phyloP scores from a whole-genome alignment of 2,113 vertebrate species.

The Prionailurus viverrinus region DNA sequence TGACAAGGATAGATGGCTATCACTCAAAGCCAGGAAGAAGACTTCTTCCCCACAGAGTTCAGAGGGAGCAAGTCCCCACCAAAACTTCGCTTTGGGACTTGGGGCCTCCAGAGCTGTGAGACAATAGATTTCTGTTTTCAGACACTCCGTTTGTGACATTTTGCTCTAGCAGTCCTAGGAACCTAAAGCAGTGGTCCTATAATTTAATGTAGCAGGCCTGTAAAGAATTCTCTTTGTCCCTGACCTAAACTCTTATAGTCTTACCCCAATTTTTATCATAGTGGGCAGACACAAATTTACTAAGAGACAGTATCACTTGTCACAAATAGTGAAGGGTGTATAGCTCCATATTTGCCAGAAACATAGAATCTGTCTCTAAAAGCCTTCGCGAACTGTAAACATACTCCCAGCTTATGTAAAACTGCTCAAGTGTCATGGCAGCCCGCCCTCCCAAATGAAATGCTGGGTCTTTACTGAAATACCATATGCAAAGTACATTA shows the following conservation, averaged over 20 bases:
- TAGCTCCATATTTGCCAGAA: constrained; percentile 76
- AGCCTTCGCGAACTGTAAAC: constrained; percentile 81
- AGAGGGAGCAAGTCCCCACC: not conserved
- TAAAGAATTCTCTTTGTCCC: constrained; percentile 74
- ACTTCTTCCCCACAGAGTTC: no score
- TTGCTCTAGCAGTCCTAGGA: not conserved
- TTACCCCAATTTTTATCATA: not conserved
- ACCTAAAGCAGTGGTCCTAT: not conserved
- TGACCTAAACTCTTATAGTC: not conserved
- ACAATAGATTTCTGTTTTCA: not conserved
- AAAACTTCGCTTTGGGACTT: not conserved
- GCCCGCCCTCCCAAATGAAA: constrained; percentile 80
- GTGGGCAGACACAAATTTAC: constrained; percentile 69
- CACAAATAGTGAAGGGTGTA: constrained; percentile 78
- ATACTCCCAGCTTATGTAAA: constrained; percentile 80
- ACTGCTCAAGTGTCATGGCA: constrained; percentile 78
- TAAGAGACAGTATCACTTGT: constrained; percentile 69
- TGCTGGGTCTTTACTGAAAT: constrained; percentile 81
- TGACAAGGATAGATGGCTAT: not conserved
- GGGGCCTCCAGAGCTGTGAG: not conserved
- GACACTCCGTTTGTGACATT: not conserved
- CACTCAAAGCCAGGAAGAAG: not conserved
- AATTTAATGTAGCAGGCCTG: constrained; percentile 79
- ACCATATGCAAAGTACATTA: constrained; percentile 79
- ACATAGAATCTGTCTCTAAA: constrained; percentile 81